Evolutionary conservation across 2,888 invertebrate genomes (phyloP), one percentile per base, ranked within the genome.

Genomic region (Rosalia funebris): DNA sequence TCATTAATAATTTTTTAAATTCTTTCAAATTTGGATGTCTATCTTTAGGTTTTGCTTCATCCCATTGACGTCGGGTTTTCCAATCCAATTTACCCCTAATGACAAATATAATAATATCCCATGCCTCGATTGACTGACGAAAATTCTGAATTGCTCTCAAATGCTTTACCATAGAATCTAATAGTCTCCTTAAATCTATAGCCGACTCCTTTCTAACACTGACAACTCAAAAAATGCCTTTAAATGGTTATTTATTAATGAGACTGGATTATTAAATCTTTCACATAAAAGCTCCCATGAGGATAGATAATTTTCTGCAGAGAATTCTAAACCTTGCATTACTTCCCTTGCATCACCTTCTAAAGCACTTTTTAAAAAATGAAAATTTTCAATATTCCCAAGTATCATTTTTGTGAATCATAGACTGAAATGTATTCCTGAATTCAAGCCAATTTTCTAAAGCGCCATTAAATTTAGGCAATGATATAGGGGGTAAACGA

Each of bases 21-120:
- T n/a, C n/a, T n/a, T n/a, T n/a, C n/a, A n/a, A n/a, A n/a, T n/a
- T 53, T 48, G 9, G 34, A 48, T n/a, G 19, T 20, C 32, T 32
- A 44, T 32, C 44, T 1, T 34, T 31, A 32, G 34, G 54, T 15
- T 20, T 42, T 32, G 32, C 20, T 54, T 54, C 54, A 17, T 54
- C 54, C 59, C 39, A 65, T 1, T 42, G 17, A 11, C 42, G 42
- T 10, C 42, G 19, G 3, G 1, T 42, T 42, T 19, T 42, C 16
- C 42, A 1, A 17, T 42, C 19, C n/a, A 16, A 45, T 58, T 65
- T 65, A 10, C 44, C 47, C 32, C 48, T 20, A 20, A 61, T 31
- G 1, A 63, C 15, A 42, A 52, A 65, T 32, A 65, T 65, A 10
- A 63, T n/a, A n/a, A n/a, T 50, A 57, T 65, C 63, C 60, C 65